A percentile compares a stretch with the other conserved stretches of the same genome.
Evolutionary conservation across 1,140 invertebrate species (phyloP).

Genomic region (Hypothenemus hampei): DNA sequence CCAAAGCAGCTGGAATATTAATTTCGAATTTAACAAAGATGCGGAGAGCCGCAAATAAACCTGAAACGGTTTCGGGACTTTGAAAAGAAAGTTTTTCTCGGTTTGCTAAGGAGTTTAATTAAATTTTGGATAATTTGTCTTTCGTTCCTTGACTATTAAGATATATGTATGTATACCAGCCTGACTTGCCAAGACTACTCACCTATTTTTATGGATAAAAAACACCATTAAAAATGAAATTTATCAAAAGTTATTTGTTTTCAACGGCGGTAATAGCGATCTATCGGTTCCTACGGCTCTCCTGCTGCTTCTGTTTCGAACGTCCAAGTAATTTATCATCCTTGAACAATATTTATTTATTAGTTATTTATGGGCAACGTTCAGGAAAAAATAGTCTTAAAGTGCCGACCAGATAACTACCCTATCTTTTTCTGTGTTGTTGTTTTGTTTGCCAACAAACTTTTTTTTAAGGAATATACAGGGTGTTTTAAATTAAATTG

Average conservation of each 20-base stretch:
- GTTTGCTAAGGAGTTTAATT: not conserved
- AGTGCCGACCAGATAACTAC: constrained; percentile 17
- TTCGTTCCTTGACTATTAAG: not conserved
- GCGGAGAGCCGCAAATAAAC: no score
- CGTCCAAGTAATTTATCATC: constrained; percentile 23
- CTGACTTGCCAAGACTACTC: not conserved
- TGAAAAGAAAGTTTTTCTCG: no score
- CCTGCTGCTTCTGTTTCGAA: constrained; percentile 25
- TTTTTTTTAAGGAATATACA: no score
- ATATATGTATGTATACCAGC: not conserved
- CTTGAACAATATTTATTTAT: constrained; percentile 25
- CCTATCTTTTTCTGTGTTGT: no score
- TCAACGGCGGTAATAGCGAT: constrained; percentile 11
- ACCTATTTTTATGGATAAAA: not conserved
- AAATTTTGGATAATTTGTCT: not conserved
- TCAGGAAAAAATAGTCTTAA: constrained; percentile 20
- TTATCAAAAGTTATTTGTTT: constrained; percentile 11
- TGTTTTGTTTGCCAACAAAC: no score
- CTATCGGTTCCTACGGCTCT: constrained; percentile 10
- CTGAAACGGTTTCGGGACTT: no score
- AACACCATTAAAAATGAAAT: not conserved
- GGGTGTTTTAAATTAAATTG: no score
- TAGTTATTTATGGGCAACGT: constrained; percentile 21
- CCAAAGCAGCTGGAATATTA: no score
- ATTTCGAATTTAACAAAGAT: no score